Conservation (phyloP, 35 echinoderm and acorn worm genomes). For the Acanthaster planci region DNA sequence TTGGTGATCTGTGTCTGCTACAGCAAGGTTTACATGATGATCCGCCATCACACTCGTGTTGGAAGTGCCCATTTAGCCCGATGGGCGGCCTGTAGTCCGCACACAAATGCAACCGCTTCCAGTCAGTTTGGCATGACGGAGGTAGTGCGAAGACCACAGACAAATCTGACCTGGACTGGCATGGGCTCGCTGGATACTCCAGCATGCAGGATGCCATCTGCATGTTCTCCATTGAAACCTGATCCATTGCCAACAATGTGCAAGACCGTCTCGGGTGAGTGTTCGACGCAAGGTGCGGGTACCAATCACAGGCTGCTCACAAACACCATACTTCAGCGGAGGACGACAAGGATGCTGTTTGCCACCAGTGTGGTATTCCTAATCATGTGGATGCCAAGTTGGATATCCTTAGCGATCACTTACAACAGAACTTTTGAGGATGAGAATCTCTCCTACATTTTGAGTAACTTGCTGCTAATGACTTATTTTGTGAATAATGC, state of each 20-base stretch:
- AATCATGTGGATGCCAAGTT: background rate
- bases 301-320: background rate
- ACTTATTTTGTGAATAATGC: background rate
- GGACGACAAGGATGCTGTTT: slow-evolving; percentile 10
- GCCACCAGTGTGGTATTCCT: background rate
- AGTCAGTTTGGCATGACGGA: background rate
- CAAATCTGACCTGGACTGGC: background rate
- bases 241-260: background rate
- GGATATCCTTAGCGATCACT: background rate
- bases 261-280: background rate
- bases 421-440: background rate
- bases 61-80: background rate
- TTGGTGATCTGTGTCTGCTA: background rate
- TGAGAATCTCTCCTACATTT: background rate
- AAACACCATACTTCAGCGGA: background rate
- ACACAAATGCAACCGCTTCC: background rate
- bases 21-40: background rate
- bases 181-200: background rate
- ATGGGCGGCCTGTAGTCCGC: background rate
- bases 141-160: no score
- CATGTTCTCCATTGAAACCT: no score
- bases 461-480: background rate
- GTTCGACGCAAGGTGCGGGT: background rate
- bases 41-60: background rate
- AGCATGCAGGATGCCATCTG: no score